Evolutionary conservation across 2,888 invertebrate genomes (phyloP).

Genomic region (Mamestra brassicae): DNA sequence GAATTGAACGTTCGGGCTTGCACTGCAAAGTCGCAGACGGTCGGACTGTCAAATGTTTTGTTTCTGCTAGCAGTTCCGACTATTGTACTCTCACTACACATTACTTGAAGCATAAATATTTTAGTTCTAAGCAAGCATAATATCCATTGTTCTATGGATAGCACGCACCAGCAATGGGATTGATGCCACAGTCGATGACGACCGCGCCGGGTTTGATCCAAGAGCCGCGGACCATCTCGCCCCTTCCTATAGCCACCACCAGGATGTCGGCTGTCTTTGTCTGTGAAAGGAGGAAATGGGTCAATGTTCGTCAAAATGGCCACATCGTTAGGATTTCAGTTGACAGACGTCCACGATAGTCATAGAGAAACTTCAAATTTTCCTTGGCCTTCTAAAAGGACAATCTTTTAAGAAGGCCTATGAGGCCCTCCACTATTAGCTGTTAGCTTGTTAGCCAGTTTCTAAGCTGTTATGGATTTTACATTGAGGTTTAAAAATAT

Average conservation of each 20-base stretch:
- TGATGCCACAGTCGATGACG: conserved; percentile 99
- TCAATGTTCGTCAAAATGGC: background rate
- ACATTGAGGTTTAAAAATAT: too few species aligned
- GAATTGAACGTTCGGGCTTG: conserved; percentile 18
- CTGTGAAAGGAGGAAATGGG: conserved; percentile 75
- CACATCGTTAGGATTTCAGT: background rate
- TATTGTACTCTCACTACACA: conserved; percentile 66
- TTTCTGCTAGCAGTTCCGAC: conserved; percentile 65
- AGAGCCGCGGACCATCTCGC: conserved; percentile 97
- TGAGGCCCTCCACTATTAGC: too few species aligned
- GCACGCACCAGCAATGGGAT: conserved; percentile 94
- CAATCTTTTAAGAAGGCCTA: too few species aligned
- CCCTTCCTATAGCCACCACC: conserved; percentile 98
- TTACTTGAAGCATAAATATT: conserved; percentile 55
- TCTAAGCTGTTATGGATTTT: too few species aligned
- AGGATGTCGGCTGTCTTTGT: conserved; percentile 97
- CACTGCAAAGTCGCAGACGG: conserved; percentile 28
- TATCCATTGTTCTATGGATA: conserved; percentile 54
- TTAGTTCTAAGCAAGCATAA: conserved; percentile 40
- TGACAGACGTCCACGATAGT: background rate
- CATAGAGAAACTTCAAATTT: too few species aligned
- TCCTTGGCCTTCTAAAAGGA: background rate
- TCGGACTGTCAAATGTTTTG: conserved; percentile 50
- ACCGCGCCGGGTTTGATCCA: conserved; percentile 99
- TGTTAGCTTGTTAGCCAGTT: too few species aligned